Conservation (phyloP, 2,888 invertebrate species). For the Mactromeris polynyma region DNA sequence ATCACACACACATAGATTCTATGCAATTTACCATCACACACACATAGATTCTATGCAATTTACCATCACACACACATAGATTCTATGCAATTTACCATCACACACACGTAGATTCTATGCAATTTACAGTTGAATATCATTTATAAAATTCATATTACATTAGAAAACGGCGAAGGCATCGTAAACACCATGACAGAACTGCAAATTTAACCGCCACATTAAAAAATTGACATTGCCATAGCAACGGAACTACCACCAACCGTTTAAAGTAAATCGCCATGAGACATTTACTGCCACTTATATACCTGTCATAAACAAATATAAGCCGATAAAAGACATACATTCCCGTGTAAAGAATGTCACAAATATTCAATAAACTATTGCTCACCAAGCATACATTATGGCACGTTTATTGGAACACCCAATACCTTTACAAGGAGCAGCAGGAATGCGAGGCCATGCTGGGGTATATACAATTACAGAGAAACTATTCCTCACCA, state of each 20-base stretch:
- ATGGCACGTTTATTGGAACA: background rate
- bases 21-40: too few relatives aligned
- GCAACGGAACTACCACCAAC: background rate
- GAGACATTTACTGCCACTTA: background rate
- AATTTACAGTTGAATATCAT: too few relatives aligned
- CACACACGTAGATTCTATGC: too few relatives aligned
- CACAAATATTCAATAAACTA: background rate
- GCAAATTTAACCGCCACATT: too few relatives aligned
- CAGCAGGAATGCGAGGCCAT: background rate
- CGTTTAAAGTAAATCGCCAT: background rate
- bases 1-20: too few relatives aligned
- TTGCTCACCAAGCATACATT: background rate
- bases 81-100: too few relatives aligned
- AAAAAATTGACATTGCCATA: background rate
- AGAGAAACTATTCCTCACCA: too few relatives aligned
- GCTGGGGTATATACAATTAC: background rate
- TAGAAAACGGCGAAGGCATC: too few relatives aligned
- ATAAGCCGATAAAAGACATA: background rate
- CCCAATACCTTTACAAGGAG: background rate
- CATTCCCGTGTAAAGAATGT: background rate
- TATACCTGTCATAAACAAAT: background rate
- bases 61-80: too few relatives aligned
- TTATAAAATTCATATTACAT: too few relatives aligned
- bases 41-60: too few relatives aligned
- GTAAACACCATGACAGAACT: too few relatives aligned